These are phyloP conservation scores for Philopedon plagiatum DNA, from an alignment of 2,888 invertebrate genomes.

Conservation along the genomic window DNA sequence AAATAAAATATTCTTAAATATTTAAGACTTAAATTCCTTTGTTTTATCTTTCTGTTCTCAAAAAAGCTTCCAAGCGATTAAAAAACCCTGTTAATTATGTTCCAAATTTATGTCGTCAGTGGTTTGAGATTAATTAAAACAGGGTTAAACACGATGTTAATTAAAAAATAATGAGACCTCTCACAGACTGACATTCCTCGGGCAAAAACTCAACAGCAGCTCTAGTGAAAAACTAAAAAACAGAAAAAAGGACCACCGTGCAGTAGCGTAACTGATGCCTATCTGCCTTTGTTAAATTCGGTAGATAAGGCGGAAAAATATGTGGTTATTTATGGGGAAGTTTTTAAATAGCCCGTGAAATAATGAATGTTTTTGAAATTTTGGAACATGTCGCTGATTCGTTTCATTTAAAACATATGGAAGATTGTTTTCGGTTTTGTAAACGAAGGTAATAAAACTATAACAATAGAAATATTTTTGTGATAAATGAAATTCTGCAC, in stretches of 20 bases:
- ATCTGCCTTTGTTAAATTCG: slow-evolving; percentile 37
- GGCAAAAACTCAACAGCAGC: slow-evolving; percentile 29
- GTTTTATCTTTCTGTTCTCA: background rate
- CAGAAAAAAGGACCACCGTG: slow-evolving; percentile 37
- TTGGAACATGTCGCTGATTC: slow-evolving; percentile 34
- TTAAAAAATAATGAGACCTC: slow-evolving; percentile 59
- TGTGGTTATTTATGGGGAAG: slow-evolving; percentile 43
- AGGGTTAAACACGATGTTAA: slow-evolving; percentile 57
- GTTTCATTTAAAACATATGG: slow-evolving; percentile 12
- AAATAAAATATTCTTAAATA: no score
- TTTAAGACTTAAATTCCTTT: no score
- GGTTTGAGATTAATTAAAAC: slow-evolving; percentile 58
- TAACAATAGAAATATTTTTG: no score
- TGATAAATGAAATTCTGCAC: no score
- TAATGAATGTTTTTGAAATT: slow-evolving; percentile 31
- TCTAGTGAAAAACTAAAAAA: slow-evolving; percentile 29
- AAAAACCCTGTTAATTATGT: slow-evolving; percentile 35
- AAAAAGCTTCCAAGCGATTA: slow-evolving; percentile 5
- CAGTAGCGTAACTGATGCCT: slow-evolving; percentile 35
- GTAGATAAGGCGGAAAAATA: slow-evolving; percentile 42
- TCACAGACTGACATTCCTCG: slow-evolving; percentile 37
- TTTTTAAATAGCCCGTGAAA: slow-evolving; percentile 42
- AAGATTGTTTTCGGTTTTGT: background rate
- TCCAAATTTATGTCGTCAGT: slow-evolving; percentile 43
- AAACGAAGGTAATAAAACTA: no score